Evolutionary conservation across 2,888 invertebrate species (phyloP).

Genomic region (Sussaba pulchella): DNA sequence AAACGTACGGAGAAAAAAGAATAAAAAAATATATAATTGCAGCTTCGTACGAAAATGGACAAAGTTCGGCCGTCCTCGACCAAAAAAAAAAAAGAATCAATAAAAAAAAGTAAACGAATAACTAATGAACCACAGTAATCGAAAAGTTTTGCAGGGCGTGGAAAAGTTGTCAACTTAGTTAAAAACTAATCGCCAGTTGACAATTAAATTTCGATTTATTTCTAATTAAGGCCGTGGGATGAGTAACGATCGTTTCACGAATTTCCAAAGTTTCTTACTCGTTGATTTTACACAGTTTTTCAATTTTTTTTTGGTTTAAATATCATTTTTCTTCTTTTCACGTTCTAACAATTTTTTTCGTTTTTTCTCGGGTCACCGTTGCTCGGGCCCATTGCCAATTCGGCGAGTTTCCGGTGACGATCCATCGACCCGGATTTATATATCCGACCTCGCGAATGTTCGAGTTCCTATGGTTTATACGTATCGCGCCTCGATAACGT

Average conservation of each 20-base stretch:
- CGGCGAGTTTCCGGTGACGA: slow-evolving; percentile 37
- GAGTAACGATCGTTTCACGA: neutral
- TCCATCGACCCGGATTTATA: slow-evolving; percentile 23
- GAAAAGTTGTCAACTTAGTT: neutral
- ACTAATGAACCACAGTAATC: too few relatives aligned
- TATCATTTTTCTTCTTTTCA: neutral
- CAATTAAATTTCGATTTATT: slow-evolving; percentile 70
- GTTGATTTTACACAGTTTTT: slow-evolving; percentile 28
- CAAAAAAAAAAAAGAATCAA: too few relatives aligned
- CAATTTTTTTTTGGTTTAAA: neutral
- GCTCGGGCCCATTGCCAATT: slow-evolving; percentile 40
- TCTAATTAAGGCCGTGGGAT: neutral
- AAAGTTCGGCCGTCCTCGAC: too few relatives aligned
- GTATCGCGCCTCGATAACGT: neutral
- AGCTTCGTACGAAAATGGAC: too few relatives aligned
- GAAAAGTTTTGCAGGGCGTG: slow-evolving; percentile 9
- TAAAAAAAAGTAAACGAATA: neutral
- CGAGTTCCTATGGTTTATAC: slow-evolving; percentile 1
- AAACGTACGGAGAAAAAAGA: too few relatives aligned
- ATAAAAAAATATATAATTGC: too few relatives aligned
- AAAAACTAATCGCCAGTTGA: slow-evolving; percentile 35
- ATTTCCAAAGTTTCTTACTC: slow-evolving; percentile 13
- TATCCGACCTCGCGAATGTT: slow-evolving; percentile 16
- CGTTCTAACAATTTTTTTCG: neutral
- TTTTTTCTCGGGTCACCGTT: neutral